phyloP scores from a whole-genome alignment of 1,140 invertebrate genomes.

The Cotesia chilonis region DNA sequence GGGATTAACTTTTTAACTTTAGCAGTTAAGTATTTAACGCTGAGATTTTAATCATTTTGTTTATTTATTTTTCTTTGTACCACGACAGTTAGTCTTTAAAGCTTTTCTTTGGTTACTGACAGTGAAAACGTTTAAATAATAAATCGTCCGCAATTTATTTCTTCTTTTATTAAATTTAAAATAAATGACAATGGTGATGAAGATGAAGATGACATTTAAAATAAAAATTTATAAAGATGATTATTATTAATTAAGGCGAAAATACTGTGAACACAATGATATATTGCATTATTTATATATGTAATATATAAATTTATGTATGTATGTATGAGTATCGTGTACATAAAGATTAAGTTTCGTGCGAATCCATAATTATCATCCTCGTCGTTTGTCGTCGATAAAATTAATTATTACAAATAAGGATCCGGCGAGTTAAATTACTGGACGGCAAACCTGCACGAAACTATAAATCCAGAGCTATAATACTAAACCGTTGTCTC shows the following conservation, averaged over 20 bases:
- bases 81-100: conserved; percentile 37
- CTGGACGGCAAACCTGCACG: conserved; percentile 56
- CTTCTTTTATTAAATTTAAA: neutral
- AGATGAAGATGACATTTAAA: neutral
- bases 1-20: conserved; percentile 18
- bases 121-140: conserved; percentile 1
- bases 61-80: conserved; percentile 31
- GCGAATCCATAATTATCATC: conserved; percentile 29
- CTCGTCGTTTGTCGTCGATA: conserved; percentile 10
- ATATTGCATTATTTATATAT: neutral
- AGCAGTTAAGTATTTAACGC: conserved; percentile 21
- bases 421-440: conserved; percentile 42
- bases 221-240: conserved; percentile 6
- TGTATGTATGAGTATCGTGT: neutral
- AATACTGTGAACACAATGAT: neutral
- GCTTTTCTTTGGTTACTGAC: conserved; percentile 31
- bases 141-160: conserved; percentile 17
- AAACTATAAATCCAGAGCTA: conserved; percentile 43
- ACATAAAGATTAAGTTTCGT: conserved; percentile 4
- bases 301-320: neutral
- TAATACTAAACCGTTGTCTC: conserved; percentile 80
- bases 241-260: conserved; percentile 21
- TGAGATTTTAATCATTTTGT: conserved; percentile 10
- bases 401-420: conserved; percentile 11
- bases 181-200: neutral